These are phyloP conservation scores for Carcina quercana DNA, from an alignment of 2,888 invertebrate genomes.

Conservation along the genomic window DNA sequence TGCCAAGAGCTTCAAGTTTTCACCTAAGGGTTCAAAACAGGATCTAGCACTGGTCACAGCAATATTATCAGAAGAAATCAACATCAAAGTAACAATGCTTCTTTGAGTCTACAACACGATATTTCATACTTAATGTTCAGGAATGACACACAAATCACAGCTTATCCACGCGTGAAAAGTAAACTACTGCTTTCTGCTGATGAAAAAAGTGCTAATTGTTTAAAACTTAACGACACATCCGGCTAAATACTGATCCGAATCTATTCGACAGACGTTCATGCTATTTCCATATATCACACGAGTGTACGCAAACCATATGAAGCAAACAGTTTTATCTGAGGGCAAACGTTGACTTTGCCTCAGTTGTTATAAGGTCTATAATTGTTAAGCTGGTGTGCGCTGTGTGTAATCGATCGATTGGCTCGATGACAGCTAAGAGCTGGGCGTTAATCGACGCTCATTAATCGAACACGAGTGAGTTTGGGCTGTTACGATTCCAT, in stretches of 20 bases:
- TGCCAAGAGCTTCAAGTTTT: no score
- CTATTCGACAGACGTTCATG: slow-evolving; percentile 46
- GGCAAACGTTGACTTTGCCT: slow-evolving; percentile 1
- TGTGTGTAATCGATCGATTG: slow-evolving; percentile 10
- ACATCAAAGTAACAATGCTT: no score
- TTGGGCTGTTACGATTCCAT: neutral
- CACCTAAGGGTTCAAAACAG: no score
- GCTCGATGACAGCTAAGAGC: slow-evolving; percentile 9
- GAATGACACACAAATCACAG: no score
- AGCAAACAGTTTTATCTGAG: slow-evolving; percentile 17
- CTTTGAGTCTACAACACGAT: no score
- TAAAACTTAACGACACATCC: no score
- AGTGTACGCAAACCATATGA: slow-evolving; percentile 4
- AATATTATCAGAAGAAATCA: no score
- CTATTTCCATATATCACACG: slow-evolving; percentile 28
- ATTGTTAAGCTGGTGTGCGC: neutral
- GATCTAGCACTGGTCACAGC: no score
- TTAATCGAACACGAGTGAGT: slow-evolving; percentile 6
- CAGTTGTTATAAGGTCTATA: neutral
- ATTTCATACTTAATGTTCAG: no score
- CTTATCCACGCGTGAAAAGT: no score
- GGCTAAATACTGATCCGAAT: slow-evolving; percentile 51
- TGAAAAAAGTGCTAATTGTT: no score
- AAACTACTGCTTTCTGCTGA: no score
- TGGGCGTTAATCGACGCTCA: slow-evolving; percentile 9